These are phyloP conservation scores for Pteronotus mesoamericanus DNA, from an alignment of 2,797 vertebrate species.

Conservation along the genomic window DNA sequence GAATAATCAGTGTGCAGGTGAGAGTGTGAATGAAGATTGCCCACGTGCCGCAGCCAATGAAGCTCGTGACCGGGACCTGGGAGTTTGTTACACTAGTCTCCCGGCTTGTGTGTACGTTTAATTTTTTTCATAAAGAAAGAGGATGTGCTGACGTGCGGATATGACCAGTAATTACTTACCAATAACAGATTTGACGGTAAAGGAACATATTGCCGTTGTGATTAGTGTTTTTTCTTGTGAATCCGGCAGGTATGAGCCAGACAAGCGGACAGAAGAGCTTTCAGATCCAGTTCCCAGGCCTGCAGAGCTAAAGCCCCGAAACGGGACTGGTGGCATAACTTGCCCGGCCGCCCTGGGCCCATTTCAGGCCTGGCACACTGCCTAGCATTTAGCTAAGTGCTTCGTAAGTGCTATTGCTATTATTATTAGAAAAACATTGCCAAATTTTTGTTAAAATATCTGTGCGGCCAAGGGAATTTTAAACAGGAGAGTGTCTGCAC, in stretches of 20 bases:
- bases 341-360: not conserved
- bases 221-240: not conserved
- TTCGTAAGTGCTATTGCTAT: not conserved
- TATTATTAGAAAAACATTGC: not conserved
- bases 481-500: not conserved
- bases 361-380: not conserved
- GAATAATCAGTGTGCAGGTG: not conserved
- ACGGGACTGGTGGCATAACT: not conserved
- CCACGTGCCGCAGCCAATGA: not conserved
- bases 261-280: not conserved
- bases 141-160: not conserved
- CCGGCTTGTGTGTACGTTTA: not conserved
- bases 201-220: not conserved
- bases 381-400: not conserved
- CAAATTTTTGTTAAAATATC: not conserved
- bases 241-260: not conserved
- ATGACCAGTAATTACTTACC: not conserved
- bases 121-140: not conserved
- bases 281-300: not conserved
- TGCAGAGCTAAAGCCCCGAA: not conserved
- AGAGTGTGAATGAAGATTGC: not conserved
- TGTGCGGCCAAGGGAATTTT: not conserved
- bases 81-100: not conserved
- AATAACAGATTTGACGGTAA: not conserved
- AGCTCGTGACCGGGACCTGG: no score